Evolutionary conservation across 2,797 vertebrate genomes (phyloP).

Genomic region (Rhyacichthys aspro): DNA sequence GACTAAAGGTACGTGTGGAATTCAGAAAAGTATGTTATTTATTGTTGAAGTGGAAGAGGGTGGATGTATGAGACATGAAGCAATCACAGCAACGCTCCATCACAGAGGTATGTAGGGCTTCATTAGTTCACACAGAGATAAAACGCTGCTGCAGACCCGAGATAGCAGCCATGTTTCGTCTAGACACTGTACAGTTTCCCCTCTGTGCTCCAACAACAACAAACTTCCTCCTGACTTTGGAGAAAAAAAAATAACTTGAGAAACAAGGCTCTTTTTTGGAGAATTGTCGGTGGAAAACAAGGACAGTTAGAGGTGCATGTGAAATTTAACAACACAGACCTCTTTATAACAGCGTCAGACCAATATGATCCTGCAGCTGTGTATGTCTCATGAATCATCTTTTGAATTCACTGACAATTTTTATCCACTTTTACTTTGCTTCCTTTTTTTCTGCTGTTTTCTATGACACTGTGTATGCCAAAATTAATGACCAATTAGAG

Average conservation of each 20-base stretch:
- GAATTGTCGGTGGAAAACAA: background rate
- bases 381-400: too few relatives aligned
- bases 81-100: slow-evolving; percentile 16
- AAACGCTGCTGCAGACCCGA: slow-evolving; percentile 40
- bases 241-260: slow-evolving; percentile 40
- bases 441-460: too few relatives aligned
- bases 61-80: slow-evolving; percentile 27
- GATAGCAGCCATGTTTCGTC: slow-evolving; percentile 64
- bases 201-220: slow-evolving; percentile 41
- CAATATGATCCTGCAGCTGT: too few relatives aligned
- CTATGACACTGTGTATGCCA: too few relatives aligned
- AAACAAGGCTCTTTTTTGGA: background rate
- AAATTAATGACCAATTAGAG: too few relatives aligned
- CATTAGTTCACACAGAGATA: slow-evolving; percentile 56
- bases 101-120: slow-evolving; percentile 34
- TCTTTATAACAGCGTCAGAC: background rate
- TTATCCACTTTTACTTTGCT: too few relatives aligned
- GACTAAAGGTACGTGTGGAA: background rate
- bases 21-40: background rate
- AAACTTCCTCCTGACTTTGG: slow-evolving; percentile 64
- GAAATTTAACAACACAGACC: background rate
- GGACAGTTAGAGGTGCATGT: background rate
- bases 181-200: slow-evolving; percentile 45
- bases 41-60: slow-evolving; percentile 19
- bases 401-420: too few relatives aligned